Evolutionary conservation across 2,797 vertebrate species (phyloP).

Genomic region (Hippoglossus hippoglossus): DNA sequence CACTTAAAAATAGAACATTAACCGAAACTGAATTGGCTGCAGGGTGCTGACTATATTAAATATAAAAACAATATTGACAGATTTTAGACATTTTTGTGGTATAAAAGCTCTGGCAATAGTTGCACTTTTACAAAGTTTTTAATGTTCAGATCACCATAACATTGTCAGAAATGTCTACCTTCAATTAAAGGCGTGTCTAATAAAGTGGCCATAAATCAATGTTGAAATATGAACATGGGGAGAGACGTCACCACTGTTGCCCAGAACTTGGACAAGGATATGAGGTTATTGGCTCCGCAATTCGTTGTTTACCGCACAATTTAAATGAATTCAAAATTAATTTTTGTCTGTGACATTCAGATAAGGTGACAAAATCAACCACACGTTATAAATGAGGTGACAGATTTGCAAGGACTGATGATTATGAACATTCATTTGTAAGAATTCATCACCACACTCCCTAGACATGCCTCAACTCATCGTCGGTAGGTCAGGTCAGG

Average conservation of each 20-base stretch:
- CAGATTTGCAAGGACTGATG: slow-evolving; percentile 12
- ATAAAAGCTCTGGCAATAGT: too few relatives aligned
- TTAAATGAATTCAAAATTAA: not conserved
- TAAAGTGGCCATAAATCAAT: too few relatives aligned
- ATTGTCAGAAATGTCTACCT: too few relatives aligned
- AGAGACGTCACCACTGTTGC: not conserved
- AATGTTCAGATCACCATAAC: too few relatives aligned
- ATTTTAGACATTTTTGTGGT: too few relatives aligned
- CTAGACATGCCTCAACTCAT: slow-evolving; percentile 60
- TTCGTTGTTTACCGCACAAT: not conserved
- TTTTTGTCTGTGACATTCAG: not conserved
- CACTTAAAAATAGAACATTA: too few relatives aligned
- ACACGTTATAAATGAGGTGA: not conserved
- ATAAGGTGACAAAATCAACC: slow-evolving; percentile 2
- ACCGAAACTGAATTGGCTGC: too few relatives aligned
- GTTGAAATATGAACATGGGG: not conserved
- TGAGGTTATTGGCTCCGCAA: not conserved
- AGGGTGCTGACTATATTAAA: too few relatives aligned
- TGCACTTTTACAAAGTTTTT: too few relatives aligned
- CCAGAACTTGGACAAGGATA: not conserved
- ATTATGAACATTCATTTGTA: slow-evolving; percentile 29
- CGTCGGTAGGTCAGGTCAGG: slow-evolving; percentile 44
- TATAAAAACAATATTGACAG: too few relatives aligned
- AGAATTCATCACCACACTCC: slow-evolving; percentile 20
- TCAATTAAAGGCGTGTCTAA: not conserved